Evolutionary conservation across 1,140 invertebrate species (phyloP).

Genomic region (Apis florea): DNA sequence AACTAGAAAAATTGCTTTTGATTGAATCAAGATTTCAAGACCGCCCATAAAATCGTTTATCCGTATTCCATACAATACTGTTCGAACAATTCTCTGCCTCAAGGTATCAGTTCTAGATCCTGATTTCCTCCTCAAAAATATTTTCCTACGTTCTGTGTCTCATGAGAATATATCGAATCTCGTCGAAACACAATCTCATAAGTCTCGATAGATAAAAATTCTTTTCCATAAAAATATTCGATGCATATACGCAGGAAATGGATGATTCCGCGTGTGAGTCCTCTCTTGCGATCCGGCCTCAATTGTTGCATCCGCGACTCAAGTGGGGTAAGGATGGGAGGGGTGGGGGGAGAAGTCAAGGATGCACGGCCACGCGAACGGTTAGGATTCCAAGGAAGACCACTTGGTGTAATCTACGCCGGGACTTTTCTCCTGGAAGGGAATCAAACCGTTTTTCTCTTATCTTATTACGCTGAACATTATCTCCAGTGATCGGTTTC

Average conservation of each 20-base stretch:
- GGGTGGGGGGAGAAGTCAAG: conserved; percentile 18
- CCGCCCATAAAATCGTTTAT: background rate
- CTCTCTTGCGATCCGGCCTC: conserved; percentile 11
- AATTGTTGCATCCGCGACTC: conserved; percentile 23
- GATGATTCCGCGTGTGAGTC: conserved; percentile 6
- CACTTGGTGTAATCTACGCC: conserved; percentile 73
- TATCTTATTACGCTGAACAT: conserved; percentile 61
- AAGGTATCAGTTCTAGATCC: background rate
- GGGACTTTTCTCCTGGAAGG: conserved; percentile 40
- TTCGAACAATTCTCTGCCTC: background rate
- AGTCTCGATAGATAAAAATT: background rate
- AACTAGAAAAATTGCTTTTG: background rate
- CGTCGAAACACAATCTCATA: background rate
- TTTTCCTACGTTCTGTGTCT: conserved; percentile 8
- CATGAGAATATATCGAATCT: background rate
- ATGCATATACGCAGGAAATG: background rate
- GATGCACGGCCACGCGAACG: conserved; percentile 28
- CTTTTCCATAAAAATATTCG: conserved; percentile 8
- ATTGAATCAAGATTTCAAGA: background rate
- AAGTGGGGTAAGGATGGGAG: background rate
- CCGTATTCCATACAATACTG: background rate
- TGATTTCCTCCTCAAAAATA: background rate
- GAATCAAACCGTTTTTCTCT: conserved; percentile 46
- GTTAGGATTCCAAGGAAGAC: conserved; percentile 71
- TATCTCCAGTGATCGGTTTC: conserved; percentile 14